These are phyloP conservation scores for Dendrophyllia cribrosa DNA, from an alignment of 64 coral and sea anemone species.

Conservation along the genomic window DNA sequence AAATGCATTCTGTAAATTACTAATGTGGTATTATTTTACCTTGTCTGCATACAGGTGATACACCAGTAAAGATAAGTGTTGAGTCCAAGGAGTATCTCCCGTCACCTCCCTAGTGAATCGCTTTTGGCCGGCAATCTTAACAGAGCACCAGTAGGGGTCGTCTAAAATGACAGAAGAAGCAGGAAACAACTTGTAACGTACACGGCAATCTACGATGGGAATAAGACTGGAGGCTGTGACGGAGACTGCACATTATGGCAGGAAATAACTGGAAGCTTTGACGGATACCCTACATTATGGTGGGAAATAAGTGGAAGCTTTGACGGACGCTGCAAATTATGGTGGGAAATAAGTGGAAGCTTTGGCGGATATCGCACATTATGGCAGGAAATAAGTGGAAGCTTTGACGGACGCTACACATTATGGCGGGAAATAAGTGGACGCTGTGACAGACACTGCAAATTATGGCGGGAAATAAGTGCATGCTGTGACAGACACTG, in stretches of 20 bases:
- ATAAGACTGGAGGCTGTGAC: not conserved
- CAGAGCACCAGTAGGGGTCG: slow-evolving; percentile 77
- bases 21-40: slow-evolving; percentile 10
- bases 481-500: too few relatives aligned
- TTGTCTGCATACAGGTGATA: slow-evolving; percentile 75
- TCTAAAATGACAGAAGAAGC: slow-evolving; percentile 27
- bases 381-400: too few relatives aligned
- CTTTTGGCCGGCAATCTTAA: slow-evolving; percentile 73
- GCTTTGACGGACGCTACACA: too few relatives aligned
- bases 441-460: too few relatives aligned
- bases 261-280: not conserved
- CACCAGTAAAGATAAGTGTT: slow-evolving; percentile 70
- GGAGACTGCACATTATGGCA: not conserved
- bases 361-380: too few relatives aligned
- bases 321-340: not conserved
- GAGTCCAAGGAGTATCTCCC: slow-evolving; percentile 48
- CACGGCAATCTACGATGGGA: not conserved
- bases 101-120: slow-evolving; percentile 57
- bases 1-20: too few relatives aligned
- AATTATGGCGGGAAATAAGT: too few relatives aligned
- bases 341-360: too few relatives aligned
- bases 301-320: not conserved
- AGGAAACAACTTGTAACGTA: too few relatives aligned
- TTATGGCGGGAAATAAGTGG: too few relatives aligned
- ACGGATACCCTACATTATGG: not conserved